A percentile compares a stretch with the other conserved stretches of the same genome.
phyloP scores from a whole-genome alignment of 92 coral and sea anemone species.

The Parazoanthus swiftii region DNA sequence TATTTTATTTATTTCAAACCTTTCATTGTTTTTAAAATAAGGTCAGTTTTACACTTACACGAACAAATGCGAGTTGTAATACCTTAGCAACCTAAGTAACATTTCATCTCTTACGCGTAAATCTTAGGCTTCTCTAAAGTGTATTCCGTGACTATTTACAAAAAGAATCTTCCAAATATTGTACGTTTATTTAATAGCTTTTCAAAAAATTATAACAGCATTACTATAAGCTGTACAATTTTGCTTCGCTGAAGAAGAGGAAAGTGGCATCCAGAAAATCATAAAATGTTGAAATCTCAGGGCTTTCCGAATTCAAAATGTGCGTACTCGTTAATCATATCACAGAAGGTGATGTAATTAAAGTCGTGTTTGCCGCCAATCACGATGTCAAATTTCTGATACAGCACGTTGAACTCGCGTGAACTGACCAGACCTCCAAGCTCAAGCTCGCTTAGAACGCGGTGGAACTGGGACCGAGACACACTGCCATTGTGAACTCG shows the following conservation, averaged over 20 bases:
- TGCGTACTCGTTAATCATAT: slow-evolving; percentile 90
- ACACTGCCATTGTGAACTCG: slow-evolving; percentile 98
- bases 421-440: slow-evolving; percentile 93
- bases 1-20: neutral
- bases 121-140: neutral
- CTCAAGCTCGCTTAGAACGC: slow-evolving; percentile 96
- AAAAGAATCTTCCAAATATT: neutral
- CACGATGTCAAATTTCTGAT: slow-evolving; percentile 91
- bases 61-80: neutral
- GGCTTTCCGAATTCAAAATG: slow-evolving; percentile 93
- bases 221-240: neutral
- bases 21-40: slow-evolving; percentile 23
- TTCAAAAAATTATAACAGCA: neutral
- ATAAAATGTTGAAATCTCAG: slow-evolving; percentile 25
- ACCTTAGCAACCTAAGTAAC: neutral
- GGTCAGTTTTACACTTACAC: slow-evolving; percentile 5
- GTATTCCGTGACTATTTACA: neutral
- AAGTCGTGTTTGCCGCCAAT: slow-evolving; percentile 96
- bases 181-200: neutral
- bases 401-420: slow-evolving; percentile 81
- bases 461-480: slow-evolving; percentile 95
- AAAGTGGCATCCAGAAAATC: neutral
- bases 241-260: neutral
- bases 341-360: slow-evolving; percentile 93
- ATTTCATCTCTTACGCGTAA: neutral